Conservation (phyloP, 2,888 invertebrate species). For the Drosophila koepferae region DNA sequence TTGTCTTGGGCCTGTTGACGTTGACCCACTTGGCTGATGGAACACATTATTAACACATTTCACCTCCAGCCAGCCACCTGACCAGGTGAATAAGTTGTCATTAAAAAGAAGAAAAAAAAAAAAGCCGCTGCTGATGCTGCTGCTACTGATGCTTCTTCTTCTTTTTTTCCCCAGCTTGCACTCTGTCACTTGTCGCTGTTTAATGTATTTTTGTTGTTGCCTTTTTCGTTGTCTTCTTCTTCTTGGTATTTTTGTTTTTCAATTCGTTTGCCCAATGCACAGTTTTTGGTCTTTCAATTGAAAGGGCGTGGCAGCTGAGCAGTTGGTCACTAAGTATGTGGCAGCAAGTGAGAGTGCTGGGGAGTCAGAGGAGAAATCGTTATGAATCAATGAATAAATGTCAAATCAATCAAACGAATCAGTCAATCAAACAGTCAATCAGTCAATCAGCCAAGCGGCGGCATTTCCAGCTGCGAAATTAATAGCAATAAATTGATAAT, state of each 20-base stretch:
- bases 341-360: background rate
- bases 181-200: conserved; percentile 35
- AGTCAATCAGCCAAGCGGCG: conserved; percentile 48
- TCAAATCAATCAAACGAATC: conserved; percentile 48
- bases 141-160: conserved; percentile 10
- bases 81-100: conserved; percentile 59
- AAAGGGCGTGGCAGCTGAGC: conserved; percentile 9
- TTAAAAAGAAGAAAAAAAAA: conserved; percentile 31
- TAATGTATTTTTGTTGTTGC: conserved; percentile 2
- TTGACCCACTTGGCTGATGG: conserved; percentile 77
- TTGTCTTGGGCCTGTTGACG: conserved; percentile 66
- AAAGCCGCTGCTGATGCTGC: conserved; percentile 11
- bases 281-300: background rate
- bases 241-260: background rate
- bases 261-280: conserved; percentile 20
- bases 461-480: conserved; percentile 49
- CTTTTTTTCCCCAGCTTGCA: conserved; percentile 16
- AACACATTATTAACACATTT: conserved; percentile 76
- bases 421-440: conserved; percentile 48
- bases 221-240: background rate
- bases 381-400: conserved; percentile 20
- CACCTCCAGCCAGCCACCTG: conserved; percentile 53
- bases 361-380: background rate
- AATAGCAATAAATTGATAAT: conserved; percentile 70
- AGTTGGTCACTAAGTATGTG: conserved; percentile 3